phyloP scores from a whole-genome alignment of 1,140 invertebrate species.

The Chelonus insularis region DNA sequence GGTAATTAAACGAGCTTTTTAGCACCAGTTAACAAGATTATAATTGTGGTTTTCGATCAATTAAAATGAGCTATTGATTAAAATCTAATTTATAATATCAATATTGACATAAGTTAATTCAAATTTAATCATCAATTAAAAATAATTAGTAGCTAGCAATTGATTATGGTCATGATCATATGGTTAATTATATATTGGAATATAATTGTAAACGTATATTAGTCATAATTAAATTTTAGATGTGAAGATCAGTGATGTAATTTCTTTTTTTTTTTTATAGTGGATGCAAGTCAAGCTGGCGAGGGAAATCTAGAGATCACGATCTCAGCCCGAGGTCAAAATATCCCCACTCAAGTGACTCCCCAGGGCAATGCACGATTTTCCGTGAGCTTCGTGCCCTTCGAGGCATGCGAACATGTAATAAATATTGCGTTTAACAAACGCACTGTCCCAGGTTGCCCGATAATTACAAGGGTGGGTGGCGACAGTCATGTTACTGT shows the following conservation, averaged over 20 bases:
- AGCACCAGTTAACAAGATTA: too few species aligned
- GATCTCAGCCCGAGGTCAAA: conserved; percentile 89
- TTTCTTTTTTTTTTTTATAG: conserved; percentile 57
- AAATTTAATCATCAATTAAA: too few species aligned
- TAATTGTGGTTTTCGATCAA: too few species aligned
- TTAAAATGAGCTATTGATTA: too few species aligned
- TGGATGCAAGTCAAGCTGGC: conserved; percentile 94
- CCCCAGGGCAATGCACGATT: conserved; percentile 87
- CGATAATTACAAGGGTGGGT: conserved; percentile 74
- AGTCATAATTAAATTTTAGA: too few species aligned
- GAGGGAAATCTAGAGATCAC: conserved; percentile 98
- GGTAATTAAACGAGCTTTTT: too few species aligned
- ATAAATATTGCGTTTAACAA: conserved; percentile 98
- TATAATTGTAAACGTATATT: too few species aligned
- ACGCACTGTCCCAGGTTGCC: conserved; percentile 77
- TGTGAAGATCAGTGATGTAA: too few species aligned
- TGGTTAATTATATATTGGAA: too few species aligned
- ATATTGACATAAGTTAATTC: too few species aligned
- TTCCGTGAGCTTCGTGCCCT: conserved; percentile 93
- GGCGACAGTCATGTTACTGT: conserved; percentile 74
- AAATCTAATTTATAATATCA: too few species aligned
- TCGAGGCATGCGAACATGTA: conserved; percentile 90
- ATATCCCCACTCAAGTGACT: conserved; percentile 97
- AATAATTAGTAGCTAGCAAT: too few species aligned
- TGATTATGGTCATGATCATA: neutral